Base-by-base conservation (phyloP, 1,140 invertebrate species). In the Zaprionus capensis region DNA sequence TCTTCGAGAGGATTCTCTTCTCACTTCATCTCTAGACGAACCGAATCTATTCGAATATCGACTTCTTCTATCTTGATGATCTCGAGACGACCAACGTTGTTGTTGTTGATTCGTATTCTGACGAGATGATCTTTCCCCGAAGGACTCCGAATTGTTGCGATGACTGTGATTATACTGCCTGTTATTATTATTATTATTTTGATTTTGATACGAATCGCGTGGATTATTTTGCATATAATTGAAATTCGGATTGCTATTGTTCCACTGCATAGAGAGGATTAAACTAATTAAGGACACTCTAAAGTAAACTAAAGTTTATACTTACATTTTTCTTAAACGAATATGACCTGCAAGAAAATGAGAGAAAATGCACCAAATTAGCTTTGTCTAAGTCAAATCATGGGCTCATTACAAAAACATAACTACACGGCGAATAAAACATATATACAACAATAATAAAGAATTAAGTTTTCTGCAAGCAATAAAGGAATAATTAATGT, bases 401-500 rank as follows among this genome's bases (percentile, higher is more conserved):
- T 49, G 12, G 15, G 24, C 61, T 62, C 38, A 72, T 77, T 84
- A 62, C 17, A 31, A 72, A 64, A 64, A 49, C 55, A 69, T 69
- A 71, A 61, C 72, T 41, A 55, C 14, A 15, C 36, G 31, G 9
- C 31, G 31, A 34, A 11, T 34, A 34, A 34, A 34, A 34, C 31
- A 34, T 34, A 34, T 4, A 63, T 49, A 53, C 15, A 31, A 22
- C 17, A 56, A 49, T 5, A 67, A 67, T 49, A 70, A 73, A 57
- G 31, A 64, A 46, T 55, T 62, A 72, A 84, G 66, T 72, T 46
- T 46, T 81, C 69, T 56, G 46, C 71, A 78, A 87, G 83, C 83
- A 91, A 91, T 85, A 91, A 91, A 83, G 82, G 88, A 91, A 91
- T 91, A 91, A 91, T 91, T 91, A 91, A 91, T 91, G 88, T 86